Evolutionary conservation across 1,140 invertebrate species (phyloP), one percentile per base, ranked within the genome.

Genomic region (Steinernema khuongi): DNA sequence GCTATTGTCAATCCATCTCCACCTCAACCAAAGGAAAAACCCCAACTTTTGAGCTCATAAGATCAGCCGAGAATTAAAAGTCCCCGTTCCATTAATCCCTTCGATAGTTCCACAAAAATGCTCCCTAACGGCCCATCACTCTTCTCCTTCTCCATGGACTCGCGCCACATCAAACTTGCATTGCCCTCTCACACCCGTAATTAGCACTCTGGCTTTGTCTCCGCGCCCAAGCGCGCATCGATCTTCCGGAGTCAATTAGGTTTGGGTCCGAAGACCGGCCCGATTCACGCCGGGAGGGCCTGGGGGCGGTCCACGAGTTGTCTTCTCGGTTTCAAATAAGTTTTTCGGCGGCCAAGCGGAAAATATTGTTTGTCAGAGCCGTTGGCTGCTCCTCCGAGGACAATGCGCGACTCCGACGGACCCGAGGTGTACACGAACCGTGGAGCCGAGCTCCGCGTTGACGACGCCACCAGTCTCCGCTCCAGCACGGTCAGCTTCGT

Each of bases 311-410:
- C 50, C 7, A 11, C 36, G n/a, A n/a, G 7, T 7, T 26, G 22
- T 60, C 50, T 60, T 22, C 22, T 60, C 50, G 22, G 26, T 60
- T 14, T 60, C 50, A 60, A 60, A 60, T 60, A 60, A 60, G 50
- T 60, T 60, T 60, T 41, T 60, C 26, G n/a, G n/a, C 50, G 50
- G 50, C 50, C 50, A 60, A n/a, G 50, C 50, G 50, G 50, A 60
- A 60, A 60, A 60, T 60, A 60, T 11, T 26, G 50, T 60, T 60
- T 60, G 50, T 41, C 7, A 7, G 7, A 14, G 50, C 50, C 14
- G 26, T 22, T 41, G 11, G 50, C 50, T 7, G 50, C 50, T 4
- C 4, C 14, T 60, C 26, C 26, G 50, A 60, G 50, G 14, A 11
- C 36, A 41, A 60, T 60, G 50, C 50, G 50, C 7, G 19, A 26